phyloP scores from a whole-genome alignment of 2,113 vertebrate species.

The Gopherus evgoodei region DNA sequence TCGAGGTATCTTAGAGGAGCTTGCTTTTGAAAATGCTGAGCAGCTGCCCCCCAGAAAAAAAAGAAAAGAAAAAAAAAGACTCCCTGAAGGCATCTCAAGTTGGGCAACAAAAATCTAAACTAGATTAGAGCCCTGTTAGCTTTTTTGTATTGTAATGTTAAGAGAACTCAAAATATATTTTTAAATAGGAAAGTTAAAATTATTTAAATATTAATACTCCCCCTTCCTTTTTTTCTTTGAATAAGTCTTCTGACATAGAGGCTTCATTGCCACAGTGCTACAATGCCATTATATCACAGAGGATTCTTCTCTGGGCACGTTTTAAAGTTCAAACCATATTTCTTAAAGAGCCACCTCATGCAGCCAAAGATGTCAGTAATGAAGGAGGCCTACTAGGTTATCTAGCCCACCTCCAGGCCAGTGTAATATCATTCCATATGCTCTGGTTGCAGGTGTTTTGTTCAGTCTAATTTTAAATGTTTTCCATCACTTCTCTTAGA shows the following conservation, averaged over 20 bases:
- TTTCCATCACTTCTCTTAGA: not conserved
- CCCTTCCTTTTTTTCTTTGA: not conserved
- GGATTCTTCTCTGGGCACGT: not conserved
- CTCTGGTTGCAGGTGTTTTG: not conserved
- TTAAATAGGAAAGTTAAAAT: not conserved
- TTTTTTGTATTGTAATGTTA: not conserved
- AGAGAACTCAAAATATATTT: constrained; percentile 9
- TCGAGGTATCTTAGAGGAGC: not conserved
- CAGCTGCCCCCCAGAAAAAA: too few species aligned
- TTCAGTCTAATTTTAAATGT: not conserved
- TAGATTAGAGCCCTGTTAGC: not conserved
- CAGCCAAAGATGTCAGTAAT: not conserved
- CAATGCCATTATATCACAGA: not conserved
- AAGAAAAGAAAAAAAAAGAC: not conserved
- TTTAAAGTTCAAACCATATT: not conserved
- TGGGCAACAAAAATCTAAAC: not conserved
- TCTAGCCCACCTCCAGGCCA: not conserved
- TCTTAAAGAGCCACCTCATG: not conserved
- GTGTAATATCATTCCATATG: not conserved
- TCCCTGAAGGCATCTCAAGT: not conserved
- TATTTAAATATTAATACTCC: not conserved
- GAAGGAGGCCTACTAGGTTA: not conserved
- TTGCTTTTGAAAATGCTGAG: not conserved
- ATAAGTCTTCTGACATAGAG: not conserved
- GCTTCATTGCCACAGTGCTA: not conserved